Conservation (phyloP, 2,113 vertebrate species). For the Coptodon rendalli region DNA sequence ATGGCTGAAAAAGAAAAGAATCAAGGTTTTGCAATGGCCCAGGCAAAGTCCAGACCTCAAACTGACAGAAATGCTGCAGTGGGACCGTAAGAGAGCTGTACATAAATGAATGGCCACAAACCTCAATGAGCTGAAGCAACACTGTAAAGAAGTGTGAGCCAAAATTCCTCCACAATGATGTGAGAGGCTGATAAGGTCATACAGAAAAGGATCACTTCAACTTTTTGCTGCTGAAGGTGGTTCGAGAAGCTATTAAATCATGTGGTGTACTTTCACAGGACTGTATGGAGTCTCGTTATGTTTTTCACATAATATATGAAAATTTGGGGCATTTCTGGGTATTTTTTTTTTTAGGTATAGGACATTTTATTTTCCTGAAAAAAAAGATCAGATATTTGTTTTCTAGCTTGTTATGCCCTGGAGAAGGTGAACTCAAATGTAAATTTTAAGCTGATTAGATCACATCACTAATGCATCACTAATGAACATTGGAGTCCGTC, state of each 20-base stretch:
- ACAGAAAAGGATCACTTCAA: neutral
- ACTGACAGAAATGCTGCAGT: neutral
- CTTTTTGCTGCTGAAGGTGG: neutral
- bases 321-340: neutral
- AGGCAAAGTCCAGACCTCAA: neutral
- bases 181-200: neutral
- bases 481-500: neutral
- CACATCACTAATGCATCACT: neutral
- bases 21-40: neutral
- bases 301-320: neutral
- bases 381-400: neutral
- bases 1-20: neutral
- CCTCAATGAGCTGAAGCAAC: neutral
- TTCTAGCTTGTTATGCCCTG: neutral
- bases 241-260: neutral
- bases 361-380: neutral
- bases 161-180: neutral
- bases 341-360: neutral
- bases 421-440: neutral
- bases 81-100: neutral
- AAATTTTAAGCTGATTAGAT: neutral
- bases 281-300: neutral
- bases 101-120: neutral
- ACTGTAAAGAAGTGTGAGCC: neutral
- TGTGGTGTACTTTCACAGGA: neutral